Conservation (phyloP, 2,888 invertebrate genomes). For the Acanthacorydalis orientalis region DNA sequence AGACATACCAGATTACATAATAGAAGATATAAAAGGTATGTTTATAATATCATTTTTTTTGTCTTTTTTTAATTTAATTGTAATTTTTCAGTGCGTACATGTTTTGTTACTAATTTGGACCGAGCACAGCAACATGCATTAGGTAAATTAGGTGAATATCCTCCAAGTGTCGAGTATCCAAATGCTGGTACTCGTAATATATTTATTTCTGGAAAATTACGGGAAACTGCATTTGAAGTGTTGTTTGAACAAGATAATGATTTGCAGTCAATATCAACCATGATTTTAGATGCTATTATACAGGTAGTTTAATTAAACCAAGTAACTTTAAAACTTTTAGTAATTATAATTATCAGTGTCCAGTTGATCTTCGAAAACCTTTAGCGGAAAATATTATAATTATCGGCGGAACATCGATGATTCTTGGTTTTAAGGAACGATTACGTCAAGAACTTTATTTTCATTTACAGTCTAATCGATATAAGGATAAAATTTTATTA, state of each 20-base stretch:
- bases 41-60: neutral
- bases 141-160: slow-evolving; percentile 28
- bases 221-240: slow-evolving; percentile 72
- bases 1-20: slow-evolving; percentile 32
- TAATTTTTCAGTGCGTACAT: slow-evolving; percentile 48
- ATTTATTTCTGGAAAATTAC: slow-evolving; percentile 44
- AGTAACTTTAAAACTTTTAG: slow-evolving; percentile 6
- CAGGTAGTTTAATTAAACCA: slow-evolving; percentile 26
- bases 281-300: slow-evolving; percentile 67
- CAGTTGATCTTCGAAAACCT: slow-evolving; percentile 60
- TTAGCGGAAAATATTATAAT: slow-evolving; percentile 73
- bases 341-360: slow-evolving; percentile 36
- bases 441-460: slow-evolving; percentile 58
- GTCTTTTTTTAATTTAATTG: neutral
- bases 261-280: slow-evolving; percentile 62
- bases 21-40: slow-evolving; percentile 61
- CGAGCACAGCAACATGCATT: slow-evolving; percentile 41
- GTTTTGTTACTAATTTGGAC: slow-evolving; percentile 66
- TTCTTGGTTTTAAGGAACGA: slow-evolving; percentile 68
- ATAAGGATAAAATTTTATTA: slow-evolving; percentile 42
- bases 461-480: slow-evolving; percentile 42
- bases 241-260: slow-evolving; percentile 76
- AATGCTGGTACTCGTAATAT: slow-evolving; percentile 45
- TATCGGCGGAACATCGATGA: slow-evolving; percentile 71
- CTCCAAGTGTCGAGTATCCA: slow-evolving; percentile 48